Percentiles rank a stretch among this genome's conserved stretches.
These are phyloP conservation scores for Dryas iulia DNA, from an alignment of 1,140 invertebrate species.

Conservation along the genomic window DNA sequence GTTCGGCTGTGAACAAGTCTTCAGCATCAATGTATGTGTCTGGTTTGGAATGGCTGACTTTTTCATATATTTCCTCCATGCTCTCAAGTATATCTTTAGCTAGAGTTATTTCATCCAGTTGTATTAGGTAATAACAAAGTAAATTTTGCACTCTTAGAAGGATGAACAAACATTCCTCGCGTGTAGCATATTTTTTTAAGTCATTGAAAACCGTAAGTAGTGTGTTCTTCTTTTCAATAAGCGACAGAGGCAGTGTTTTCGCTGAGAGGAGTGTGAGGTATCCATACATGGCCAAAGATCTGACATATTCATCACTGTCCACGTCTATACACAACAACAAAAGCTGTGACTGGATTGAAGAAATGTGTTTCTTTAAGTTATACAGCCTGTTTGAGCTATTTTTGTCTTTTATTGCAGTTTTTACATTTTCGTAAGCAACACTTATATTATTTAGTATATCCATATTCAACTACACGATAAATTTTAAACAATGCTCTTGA, in stretches of 20 bases:
- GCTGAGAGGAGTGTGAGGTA: conserved; percentile 58
- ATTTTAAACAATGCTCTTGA: conserved; percentile 6
- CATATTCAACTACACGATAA: conserved; percentile 41
- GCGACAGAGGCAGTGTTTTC: conserved; percentile 56
- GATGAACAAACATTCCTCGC: conserved; percentile 63
- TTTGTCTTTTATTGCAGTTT: conserved; percentile 51
- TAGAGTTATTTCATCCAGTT: conserved; percentile 48
- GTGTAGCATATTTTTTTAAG: conserved; percentile 49
- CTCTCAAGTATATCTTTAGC: conserved; percentile 60
- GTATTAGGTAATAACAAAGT: conserved; percentile 68
- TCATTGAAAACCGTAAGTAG: conserved; percentile 55
- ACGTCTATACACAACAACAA: conserved; percentile 51
- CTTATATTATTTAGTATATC: conserved; percentile 56
- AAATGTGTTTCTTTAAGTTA: conserved; percentile 58
- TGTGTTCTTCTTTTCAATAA: conserved; percentile 58
- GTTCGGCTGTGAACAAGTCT: conserved; percentile 57
- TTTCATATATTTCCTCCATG: conserved; percentile 67
- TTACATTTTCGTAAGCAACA: conserved; percentile 57
- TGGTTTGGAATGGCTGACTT: conserved; percentile 50
- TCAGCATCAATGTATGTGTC: conserved; percentile 62
- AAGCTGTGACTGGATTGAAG: conserved; percentile 51
- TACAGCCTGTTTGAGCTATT: conserved; percentile 45
- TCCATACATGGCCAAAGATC: conserved; percentile 66
- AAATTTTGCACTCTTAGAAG: conserved; percentile 69
- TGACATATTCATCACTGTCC: conserved; percentile 46